Base-by-base conservation (phyloP, 2,888 invertebrate species). In the Opisthograptis luteolata region DNA sequence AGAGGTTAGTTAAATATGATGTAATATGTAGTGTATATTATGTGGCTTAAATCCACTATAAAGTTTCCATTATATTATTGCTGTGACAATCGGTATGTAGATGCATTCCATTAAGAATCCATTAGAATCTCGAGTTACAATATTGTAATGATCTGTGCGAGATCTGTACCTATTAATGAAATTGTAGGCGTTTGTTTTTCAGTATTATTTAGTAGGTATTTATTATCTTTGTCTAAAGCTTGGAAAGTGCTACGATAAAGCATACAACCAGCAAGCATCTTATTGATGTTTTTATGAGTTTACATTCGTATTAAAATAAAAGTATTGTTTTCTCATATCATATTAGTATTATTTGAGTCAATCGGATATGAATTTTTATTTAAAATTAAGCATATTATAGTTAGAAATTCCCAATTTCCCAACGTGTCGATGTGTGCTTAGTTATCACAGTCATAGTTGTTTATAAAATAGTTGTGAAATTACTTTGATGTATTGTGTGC, bases 401-500 rank as follows among this genome's bases (percentile, higher is more conserved):
- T 12, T 39, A 39, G 28, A 22, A 20, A 30, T 20, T 22, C 20
- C 12, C 5, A 28, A 41, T 10, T 42, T n/a, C 10, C 30, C 20
- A n/a, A 7, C 15, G 24, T 24, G 9, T 42, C 13, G 9, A 40
- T 25, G 2, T 30, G 13, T 36, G 22, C 20, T 34, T 41, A 34
- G 20, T 20, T 44, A 20, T 35, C 13, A 35, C 8, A 32, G 9
- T 9, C 15, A 43, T 43, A 22, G 10, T 32, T 14, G 15, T n/a
- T n/a, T n/a, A n/a, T n/a, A n/a, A n/a, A n/a, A n/a, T n/a, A 9
- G 20, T 10, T 12, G 17, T 43, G 20, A 22, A 13, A 27, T 45
- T 27, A 27, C 5, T 36, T 49, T 46, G 42, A 60, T 67, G 64
- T 74, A 57, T 62, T 51, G 61, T 62, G 58, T 73, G 64, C 48